Evolutionary conservation across 1,140 invertebrate species (phyloP).

Genomic region (Pectinophora gossypiella): DNA sequence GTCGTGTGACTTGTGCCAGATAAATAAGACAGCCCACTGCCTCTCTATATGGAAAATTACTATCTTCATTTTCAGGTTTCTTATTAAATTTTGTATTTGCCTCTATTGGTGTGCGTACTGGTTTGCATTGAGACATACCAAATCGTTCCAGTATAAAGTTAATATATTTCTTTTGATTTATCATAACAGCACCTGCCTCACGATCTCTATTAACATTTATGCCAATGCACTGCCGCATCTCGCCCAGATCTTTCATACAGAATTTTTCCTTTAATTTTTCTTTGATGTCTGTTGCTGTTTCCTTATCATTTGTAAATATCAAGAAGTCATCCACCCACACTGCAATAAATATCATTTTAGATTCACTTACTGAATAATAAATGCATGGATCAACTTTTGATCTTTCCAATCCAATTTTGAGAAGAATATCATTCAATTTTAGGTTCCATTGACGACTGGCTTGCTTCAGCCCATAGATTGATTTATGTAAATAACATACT

Average conservation of each 20-base stretch:
- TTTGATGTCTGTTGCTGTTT: conserved; percentile 6
- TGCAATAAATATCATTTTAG: conserved; percentile 23
- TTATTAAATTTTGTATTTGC: too few species aligned
- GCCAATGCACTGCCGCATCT: conserved; percentile 16
- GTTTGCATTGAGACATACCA: too few species aligned
- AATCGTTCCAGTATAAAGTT: too few species aligned
- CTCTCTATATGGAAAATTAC: too few species aligned
- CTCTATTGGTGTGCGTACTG: too few species aligned
- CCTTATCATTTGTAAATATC: neutral
- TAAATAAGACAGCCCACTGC: too few species aligned
- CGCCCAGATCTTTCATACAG: conserved; percentile 9
- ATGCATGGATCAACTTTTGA: conserved; percentile 1
- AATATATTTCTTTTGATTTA: too few species aligned
- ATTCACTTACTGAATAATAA: conserved; percentile 16
- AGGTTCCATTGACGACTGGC: conserved; percentile 17
- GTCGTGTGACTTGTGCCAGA: too few species aligned
- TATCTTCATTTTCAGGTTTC: too few species aligned
- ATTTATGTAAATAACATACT: conserved; percentile 18
- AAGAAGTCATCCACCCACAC: conserved; percentile 13
- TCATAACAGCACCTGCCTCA: too few species aligned
- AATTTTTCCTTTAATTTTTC: conserved; percentile 10
- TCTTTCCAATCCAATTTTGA: conserved; percentile 5
- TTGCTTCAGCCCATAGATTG: conserved; percentile 21
- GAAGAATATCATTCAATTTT: conserved; percentile 18
- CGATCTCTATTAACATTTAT: too few species aligned